phyloP scores from a whole-genome alignment of 2,113 vertebrate species.

The Saimiri boliviensis region DNA sequence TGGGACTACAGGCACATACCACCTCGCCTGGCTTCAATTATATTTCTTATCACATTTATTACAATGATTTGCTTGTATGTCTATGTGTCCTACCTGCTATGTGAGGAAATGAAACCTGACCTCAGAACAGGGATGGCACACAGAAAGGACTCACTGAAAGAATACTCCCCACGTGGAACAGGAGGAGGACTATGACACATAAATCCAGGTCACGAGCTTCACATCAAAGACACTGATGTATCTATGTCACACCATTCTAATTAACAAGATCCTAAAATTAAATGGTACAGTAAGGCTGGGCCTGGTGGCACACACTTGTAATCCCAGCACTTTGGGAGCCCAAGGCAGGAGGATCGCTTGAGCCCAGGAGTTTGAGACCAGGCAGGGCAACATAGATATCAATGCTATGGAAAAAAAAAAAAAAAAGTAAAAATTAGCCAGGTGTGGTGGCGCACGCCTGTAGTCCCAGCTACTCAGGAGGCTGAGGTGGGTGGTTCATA shows the following conservation, averaged over 20 bases:
- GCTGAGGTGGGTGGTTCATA: too few species aligned
- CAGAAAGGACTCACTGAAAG: neutral
- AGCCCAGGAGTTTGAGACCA: neutral
- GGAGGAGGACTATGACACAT: neutral
- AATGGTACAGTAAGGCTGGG: neutral
- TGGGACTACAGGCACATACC: too few species aligned
- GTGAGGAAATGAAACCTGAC: neutral
- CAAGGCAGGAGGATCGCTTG: neutral
- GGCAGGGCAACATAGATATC: too few species aligned
- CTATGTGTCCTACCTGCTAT: neutral
- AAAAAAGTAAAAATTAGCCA: too few species aligned
- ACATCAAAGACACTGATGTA: neutral
- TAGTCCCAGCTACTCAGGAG: too few species aligned
- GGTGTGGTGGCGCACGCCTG: too few species aligned
- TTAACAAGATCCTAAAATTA: neutral
- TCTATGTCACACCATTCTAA: neutral
- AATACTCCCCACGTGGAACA: accelerated
- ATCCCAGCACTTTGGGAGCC: neutral
- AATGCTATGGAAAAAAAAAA: too few species aligned
- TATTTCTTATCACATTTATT: neutral
- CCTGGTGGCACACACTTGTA: neutral
- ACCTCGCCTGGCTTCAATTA: neutral
- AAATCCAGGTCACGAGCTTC: neutral
- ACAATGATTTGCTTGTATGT: neutral
- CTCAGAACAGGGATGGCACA: neutral